A percentile compares a stretch with the other conserved stretches of the same genome.
Evolutionary conservation across 2,888 invertebrate genomes (phyloP).

Genomic region (Aelia acuminata): DNA sequence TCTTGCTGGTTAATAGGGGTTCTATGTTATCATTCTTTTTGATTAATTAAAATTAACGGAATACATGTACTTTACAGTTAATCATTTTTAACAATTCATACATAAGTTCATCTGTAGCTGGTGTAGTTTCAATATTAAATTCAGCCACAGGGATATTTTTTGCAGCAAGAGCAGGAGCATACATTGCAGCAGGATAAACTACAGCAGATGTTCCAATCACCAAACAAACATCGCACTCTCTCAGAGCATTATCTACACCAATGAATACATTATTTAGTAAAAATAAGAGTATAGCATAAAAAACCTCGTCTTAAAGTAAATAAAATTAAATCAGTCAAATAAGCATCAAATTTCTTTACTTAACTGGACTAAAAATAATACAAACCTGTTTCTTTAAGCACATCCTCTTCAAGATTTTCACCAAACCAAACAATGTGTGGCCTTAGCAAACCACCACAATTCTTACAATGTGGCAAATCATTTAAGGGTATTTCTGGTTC

Average conservation of each 20-base stretch:
- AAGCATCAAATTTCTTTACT: neutral
- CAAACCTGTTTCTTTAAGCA: slow-evolving; percentile 76
- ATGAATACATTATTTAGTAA: neutral
- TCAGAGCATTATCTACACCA: slow-evolving; percentile 75
- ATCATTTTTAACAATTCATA: slow-evolving; percentile 58
- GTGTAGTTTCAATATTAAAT: slow-evolving; percentile 73
- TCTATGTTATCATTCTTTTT: too few relatives aligned
- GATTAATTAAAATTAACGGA: too few relatives aligned
- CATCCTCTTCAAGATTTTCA: slow-evolving; percentile 77
- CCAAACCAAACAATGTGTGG: slow-evolving; percentile 93
- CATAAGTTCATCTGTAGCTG: slow-evolving; percentile 64
- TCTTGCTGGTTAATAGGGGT: too few relatives aligned
- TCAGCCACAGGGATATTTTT: slow-evolving; percentile 83
- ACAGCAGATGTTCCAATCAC: slow-evolving; percentile 90
- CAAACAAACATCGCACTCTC: slow-evolving; percentile 82
- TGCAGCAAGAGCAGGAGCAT: slow-evolving; percentile 82
- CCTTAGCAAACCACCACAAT: slow-evolving; percentile 79
- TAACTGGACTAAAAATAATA: neutral
- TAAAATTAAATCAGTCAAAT: neutral
- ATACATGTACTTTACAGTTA: too few relatives aligned
- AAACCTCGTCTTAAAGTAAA: neutral
- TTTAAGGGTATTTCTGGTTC: slow-evolving; percentile 76
- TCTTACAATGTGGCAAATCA: slow-evolving; percentile 79
- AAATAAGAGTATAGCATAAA: neutral
- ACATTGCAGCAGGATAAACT: slow-evolving; percentile 90